phyloP scores from a whole-genome alignment of 2,888 invertebrate genomes.

The Barypeithes pellucidus region DNA sequence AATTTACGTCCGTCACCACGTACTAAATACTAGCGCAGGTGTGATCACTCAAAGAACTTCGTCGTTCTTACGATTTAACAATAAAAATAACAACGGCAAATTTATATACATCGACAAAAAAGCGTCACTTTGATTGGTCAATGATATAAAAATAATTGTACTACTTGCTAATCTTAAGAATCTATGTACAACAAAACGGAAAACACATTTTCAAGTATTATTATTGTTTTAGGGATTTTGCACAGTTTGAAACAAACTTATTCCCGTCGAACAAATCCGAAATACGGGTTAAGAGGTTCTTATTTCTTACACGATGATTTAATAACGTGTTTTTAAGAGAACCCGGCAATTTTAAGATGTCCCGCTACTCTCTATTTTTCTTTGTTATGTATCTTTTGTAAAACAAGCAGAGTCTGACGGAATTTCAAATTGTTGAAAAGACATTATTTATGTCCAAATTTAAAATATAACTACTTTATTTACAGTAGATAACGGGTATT shows the following conservation, averaged over 20 bases:
- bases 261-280: not conserved
- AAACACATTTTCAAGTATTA: conserved; percentile 26
- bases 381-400: too few relatives aligned
- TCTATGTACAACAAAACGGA: conserved; percentile 59
- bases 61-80: conserved; percentile 66
- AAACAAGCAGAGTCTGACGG: too few relatives aligned
- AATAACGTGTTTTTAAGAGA: too few relatives aligned
- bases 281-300: too few relatives aligned
- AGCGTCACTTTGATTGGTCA: conserved; percentile 71
- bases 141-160: conserved; percentile 72
- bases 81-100: conserved; percentile 70
- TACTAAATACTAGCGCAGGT: conserved; percentile 67
- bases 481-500: conserved; percentile 31
- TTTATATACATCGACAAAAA: conserved; percentile 71
- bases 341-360: too few relatives aligned
- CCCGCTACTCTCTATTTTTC: too few relatives aligned
- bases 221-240: conserved; percentile 18
- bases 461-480: conserved; percentile 46
- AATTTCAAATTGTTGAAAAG: conserved; percentile 17
- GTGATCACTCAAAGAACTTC: conserved; percentile 64
- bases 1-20: conserved; percentile 71
- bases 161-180: conserved; percentile 61
- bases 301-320: too few relatives aligned
- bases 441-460: conserved; percentile 33
- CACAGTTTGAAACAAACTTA: conserved; percentile 26